Evolutionary conservation across 1,140 invertebrate genomes (phyloP).

Genomic region (Leptestheria dahalacensis): DNA sequence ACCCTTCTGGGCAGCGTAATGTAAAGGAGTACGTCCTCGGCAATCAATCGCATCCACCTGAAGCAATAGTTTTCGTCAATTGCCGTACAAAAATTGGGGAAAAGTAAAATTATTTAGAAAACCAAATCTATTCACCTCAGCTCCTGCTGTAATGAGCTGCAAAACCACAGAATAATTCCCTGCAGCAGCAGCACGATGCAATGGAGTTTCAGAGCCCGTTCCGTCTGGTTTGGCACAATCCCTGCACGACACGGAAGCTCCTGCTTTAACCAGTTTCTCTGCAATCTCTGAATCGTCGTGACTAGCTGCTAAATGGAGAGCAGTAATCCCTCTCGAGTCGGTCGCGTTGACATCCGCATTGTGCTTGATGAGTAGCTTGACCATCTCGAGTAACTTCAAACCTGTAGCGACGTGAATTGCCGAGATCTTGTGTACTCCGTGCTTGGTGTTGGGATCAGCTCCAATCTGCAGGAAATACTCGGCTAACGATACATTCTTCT

Average conservation of each 20-base stretch:
- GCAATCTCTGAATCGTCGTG: background rate
- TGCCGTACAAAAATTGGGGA: background rate
- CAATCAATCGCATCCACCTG: slow-evolving; percentile 9
- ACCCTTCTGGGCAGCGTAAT: slow-evolving; percentile 11
- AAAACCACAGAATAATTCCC: background rate
- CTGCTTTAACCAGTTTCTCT: background rate
- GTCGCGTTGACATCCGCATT: slow-evolving; percentile 1
- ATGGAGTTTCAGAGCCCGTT: slow-evolving; percentile 8
- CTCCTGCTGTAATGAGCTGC: slow-evolving; percentile 2
- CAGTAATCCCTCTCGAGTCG: slow-evolving; percentile 10
- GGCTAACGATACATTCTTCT: background rate
- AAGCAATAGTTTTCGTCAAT: background rate
- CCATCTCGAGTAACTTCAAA: background rate
- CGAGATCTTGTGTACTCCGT: slow-evolving; percentile 1
- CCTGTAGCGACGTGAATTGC: slow-evolving; percentile 6
- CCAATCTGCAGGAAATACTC: slow-evolving; percentile 2
- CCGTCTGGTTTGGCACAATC: background rate
- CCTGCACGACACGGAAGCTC: background rate
- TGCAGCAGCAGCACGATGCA: slow-evolving; percentile 6
- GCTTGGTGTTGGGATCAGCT: background rate
- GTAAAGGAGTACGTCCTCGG: slow-evolving; percentile 12
- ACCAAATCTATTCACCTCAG: background rate
- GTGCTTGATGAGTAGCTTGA: slow-evolving; percentile 2
- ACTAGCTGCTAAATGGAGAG: slow-evolving; percentile 8
- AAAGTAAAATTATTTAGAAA: background rate